Evolutionary conservation across 92 coral and sea anemone species (phyloP), one percentile per base, ranked within the genome.

Genomic region (Blastomussa wellsi): DNA sequence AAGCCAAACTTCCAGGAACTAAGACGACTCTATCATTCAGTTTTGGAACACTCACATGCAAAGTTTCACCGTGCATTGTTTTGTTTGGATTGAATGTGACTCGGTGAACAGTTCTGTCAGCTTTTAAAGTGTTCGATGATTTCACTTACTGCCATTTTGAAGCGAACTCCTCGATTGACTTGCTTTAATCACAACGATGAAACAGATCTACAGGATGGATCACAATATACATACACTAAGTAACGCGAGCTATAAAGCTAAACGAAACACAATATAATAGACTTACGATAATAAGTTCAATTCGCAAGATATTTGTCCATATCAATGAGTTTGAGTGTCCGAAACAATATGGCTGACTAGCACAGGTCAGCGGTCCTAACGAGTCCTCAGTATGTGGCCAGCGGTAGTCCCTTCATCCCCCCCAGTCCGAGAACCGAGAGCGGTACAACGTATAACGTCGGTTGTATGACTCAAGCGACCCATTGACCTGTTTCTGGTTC

Each of bases 41-140:
- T 20, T 57, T 73, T 36, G 87, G 87, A 7, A 84, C 72, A 0
- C 57, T 1, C 42, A 74, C 26, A 5, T 74, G 53, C n/a, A n/a
- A n/a, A 1, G 39, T 26, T 41, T 84, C 82, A 19, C 87, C 73
- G 0, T 73, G 82, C 0, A 59, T 52, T 16, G 87, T 74, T 20
- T 84, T 53, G 8, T 80, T 70, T 1, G 87, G 87, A 36, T 55
- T 57, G 76, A 84, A 62, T 36, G 74, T 76, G 7, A 66, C 76
- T 38, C 76, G 36, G 74, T 84, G 88, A 11, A 65, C 20, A 1
- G 41, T 26, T 3, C 82, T 15, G 29, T 84, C 88, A 19, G 74
- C 84, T 12, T 86, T 86, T 4, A 52, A 42, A 22, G 59, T 81
- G 26, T 42, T 44, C 4, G 80, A 42, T 31, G 65, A 22, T 76